Percentiles rank a stretch among this genome's conserved stretches.
phyloP scores from a whole-genome alignment of 1,140 invertebrate species.

The Leptinotarsa undecemlineata region DNA sequence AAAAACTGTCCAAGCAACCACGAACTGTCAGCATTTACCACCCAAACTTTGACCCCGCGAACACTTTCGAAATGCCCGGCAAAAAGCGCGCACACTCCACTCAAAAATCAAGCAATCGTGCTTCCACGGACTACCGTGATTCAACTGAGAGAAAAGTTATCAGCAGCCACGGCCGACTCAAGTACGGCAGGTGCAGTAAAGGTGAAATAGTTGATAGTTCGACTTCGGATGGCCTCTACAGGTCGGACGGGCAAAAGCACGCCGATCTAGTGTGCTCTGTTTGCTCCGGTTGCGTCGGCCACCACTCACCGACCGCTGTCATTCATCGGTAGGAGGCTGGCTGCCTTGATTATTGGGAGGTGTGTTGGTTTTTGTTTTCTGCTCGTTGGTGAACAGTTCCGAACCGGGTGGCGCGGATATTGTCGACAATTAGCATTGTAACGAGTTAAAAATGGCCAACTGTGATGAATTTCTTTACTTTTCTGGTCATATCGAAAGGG shows the following conservation, averaged over 20 bases:
- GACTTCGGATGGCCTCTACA: constrained; percentile 25
- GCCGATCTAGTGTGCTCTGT: constrained; percentile 26
- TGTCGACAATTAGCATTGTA: background rate
- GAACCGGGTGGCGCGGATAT: background rate
- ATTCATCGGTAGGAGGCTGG: constrained; percentile 19
- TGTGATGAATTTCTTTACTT: background rate
- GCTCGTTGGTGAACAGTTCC: constrained; percentile 13
- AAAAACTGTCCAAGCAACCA: background rate
- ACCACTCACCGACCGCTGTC: constrained; percentile 7
- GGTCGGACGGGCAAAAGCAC: constrained; percentile 20
- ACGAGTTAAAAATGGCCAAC: background rate
- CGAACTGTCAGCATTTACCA: background rate
- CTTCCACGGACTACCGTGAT: constrained; percentile 26
- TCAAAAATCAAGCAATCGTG: constrained; percentile 17
- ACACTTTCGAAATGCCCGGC: background rate
- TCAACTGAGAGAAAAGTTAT: constrained; percentile 19
- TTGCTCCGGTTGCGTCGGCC: constrained; percentile 22
- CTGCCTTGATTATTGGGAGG: constrained; percentile 6
- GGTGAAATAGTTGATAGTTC: constrained; percentile 30
- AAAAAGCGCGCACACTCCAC: constrained; percentile 16
- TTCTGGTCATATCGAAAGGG: no score
- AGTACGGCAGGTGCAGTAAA: constrained; percentile 25
- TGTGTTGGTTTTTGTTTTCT: constrained; percentile 19
- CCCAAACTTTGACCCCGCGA: background rate
- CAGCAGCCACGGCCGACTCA: constrained; percentile 19